Conservation (phyloP, 2,113 vertebrate species). For the Alectura lathami region DNA sequence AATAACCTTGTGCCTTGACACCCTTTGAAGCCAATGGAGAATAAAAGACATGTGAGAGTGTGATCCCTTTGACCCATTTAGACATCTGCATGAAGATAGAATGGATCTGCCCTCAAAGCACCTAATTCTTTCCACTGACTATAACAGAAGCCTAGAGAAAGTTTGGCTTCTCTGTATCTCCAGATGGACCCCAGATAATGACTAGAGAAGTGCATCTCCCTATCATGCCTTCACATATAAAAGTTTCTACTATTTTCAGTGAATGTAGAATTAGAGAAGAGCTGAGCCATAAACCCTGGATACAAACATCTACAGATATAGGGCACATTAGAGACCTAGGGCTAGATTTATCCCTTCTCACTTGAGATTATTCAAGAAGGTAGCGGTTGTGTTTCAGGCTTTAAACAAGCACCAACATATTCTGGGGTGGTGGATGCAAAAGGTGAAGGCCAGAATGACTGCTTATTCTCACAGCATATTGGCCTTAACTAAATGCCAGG, state of each 20-base stretch:
- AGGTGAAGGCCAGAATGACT: background rate
- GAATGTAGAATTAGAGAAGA: background rate
- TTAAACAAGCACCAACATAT: background rate
- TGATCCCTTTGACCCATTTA: background rate
- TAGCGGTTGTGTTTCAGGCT: background rate
- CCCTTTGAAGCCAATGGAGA: background rate
- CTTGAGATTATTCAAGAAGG: background rate
- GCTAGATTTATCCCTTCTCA: background rate
- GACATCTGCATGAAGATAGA: background rate
- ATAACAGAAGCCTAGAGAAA: background rate
- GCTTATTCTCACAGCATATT: conserved; percentile 13
- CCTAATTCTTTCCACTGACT: background rate
- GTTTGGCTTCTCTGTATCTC: background rate
- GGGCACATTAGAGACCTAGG: background rate
- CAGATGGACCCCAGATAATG: background rate
- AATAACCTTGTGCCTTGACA: background rate
- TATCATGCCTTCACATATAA: background rate
- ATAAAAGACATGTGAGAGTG: background rate
- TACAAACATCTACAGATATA: background rate
- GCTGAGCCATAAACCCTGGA: background rate
- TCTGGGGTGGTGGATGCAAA: background rate
- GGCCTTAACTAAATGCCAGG: conserved; percentile 29
- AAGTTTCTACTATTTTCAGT: background rate
- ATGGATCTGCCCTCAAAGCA: background rate
- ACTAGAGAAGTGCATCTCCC: background rate